These are phyloP conservation scores for Cephus pulcher DNA, from an alignment of 2,888 invertebrate genomes.

Conservation along the genomic window DNA sequence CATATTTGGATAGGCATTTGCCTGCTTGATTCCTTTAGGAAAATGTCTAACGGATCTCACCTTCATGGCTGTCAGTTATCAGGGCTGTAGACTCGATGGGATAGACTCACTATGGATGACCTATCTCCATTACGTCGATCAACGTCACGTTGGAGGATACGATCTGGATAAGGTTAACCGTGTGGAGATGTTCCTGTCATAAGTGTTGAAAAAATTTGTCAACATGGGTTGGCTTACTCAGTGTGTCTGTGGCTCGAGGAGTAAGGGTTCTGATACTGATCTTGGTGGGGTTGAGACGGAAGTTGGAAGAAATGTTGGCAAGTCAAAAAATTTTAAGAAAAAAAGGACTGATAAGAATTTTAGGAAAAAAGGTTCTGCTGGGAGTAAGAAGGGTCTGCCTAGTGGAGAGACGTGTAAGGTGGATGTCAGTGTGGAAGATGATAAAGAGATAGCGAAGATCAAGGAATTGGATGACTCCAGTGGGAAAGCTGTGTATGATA, in stretches of 20 bases:
- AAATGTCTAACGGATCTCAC: background rate
- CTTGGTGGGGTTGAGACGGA: background rate
- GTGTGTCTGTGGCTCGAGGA: conserved; percentile 37
- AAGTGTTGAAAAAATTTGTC: background rate
- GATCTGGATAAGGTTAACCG: background rate
- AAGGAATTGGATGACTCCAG: conserved; percentile 8
- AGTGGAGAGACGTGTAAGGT: background rate
- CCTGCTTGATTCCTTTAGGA: background rate
- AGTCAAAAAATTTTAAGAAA: background rate
- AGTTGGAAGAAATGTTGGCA: background rate
- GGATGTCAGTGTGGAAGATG: background rate
- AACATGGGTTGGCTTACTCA: conserved; percentile 38
- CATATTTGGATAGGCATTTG: background rate
- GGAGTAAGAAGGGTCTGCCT: background rate
- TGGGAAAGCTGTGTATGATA: background rate
- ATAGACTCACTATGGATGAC: background rate
- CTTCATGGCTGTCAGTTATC: background rate
- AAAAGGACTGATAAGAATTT: conserved; percentile 1
- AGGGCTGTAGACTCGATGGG: background rate
- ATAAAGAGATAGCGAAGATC: conserved; percentile 7
- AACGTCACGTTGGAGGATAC: background rate
- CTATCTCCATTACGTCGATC: background rate
- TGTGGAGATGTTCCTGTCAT: background rate
- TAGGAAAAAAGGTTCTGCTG: background rate
- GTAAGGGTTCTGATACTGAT: conserved; percentile 15